Evolutionary conservation across 2,797 vertebrate genomes (phyloP), one percentile per base, ranked within the genome.

Genomic region (Eidolon dupreanum): DNA sequence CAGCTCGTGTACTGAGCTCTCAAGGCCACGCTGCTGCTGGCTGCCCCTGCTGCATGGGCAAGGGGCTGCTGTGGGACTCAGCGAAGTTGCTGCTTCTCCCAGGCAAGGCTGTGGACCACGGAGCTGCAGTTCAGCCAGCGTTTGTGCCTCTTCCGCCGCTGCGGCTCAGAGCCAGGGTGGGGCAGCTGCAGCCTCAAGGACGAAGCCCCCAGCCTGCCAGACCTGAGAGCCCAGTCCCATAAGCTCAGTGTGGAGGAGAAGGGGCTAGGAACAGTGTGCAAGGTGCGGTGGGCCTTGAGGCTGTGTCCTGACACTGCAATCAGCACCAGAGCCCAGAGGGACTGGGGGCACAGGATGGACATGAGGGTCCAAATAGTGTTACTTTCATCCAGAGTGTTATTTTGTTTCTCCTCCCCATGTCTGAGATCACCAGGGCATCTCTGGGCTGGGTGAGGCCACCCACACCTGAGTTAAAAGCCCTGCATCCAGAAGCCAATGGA

Each of bases 1-100:
- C 99, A 99, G 98, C 99, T 99, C 95, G 98, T 99, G 97, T 99
- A 99, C 98, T 99, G 99, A 99, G 98, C 98, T 98, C 97, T 95
- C 92, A 93, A 96, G 98, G 97, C 96, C 16, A 90, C 90, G 3
- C 94, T 96, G 95, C 93, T 97, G 97, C 97, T 31, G 10, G 96
- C 88, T 0, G 38, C 71, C 93, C 65, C 83, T 61, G 78, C 94
- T 88, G 78, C 81, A 46, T 17, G 49, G 93, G 95, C 90, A 10
- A 46, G 94, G 94, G 95, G 68, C 92, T 92, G 87, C 93, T 84
- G n/a, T 20, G 46, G 59, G 95, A 75, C 97, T 83, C 87, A n/a
- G 93, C 93, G 90, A 97, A 96, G 93, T 90, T 94, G 24, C 96
- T 96, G 98, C 97, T 98, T 86, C 49, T 97, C 96, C 97, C 95